Evolutionary conservation across 2,888 invertebrate genomes (phyloP).

Genomic region (Hypercompe scribonia): DNA sequence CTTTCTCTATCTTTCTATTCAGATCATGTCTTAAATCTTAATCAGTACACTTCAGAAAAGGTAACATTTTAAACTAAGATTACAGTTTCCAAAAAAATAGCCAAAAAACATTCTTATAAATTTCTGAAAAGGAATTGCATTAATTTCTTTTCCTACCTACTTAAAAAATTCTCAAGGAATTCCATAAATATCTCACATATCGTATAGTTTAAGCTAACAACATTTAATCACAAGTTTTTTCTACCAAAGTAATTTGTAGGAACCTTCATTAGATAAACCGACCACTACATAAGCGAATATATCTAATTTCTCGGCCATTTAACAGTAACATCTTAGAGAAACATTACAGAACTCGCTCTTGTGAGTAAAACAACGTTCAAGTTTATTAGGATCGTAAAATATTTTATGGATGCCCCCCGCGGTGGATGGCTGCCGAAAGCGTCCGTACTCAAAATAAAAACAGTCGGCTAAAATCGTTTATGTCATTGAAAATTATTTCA

Average conservation of each 20-base stretch:
- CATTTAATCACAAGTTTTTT: conserved; percentile 37
- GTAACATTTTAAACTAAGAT: background rate
- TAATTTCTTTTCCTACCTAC: background rate
- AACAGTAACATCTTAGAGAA: conserved; percentile 57
- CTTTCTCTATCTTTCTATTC: background rate
- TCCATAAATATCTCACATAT: background rate
- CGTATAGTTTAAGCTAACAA: conserved; percentile 5
- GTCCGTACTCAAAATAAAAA: conserved; percentile 20
- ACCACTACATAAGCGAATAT: conserved; percentile 48
- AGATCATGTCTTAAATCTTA: background rate
- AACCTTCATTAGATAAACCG: conserved; percentile 46
- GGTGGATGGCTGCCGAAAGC: conserved; percentile 20
- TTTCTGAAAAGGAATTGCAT: too few species aligned
- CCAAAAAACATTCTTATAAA: background rate
- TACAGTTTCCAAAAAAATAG: background rate
- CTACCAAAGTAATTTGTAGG: conserved; percentile 35
- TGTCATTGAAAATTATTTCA: conserved; percentile 13
- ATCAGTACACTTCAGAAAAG: background rate
- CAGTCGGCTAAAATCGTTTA: conserved; percentile 26
- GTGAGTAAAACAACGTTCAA: conserved; percentile 52
- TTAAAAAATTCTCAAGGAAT: background rate
- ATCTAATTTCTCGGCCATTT: conserved; percentile 66
- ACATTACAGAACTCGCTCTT: conserved; percentile 44
- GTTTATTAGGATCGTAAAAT: conserved; percentile 65
- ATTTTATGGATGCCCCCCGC: conserved; percentile 59